Base-by-base conservation (phyloP, 2,113 vertebrate species). In the Lipophrys pholis region DNA sequence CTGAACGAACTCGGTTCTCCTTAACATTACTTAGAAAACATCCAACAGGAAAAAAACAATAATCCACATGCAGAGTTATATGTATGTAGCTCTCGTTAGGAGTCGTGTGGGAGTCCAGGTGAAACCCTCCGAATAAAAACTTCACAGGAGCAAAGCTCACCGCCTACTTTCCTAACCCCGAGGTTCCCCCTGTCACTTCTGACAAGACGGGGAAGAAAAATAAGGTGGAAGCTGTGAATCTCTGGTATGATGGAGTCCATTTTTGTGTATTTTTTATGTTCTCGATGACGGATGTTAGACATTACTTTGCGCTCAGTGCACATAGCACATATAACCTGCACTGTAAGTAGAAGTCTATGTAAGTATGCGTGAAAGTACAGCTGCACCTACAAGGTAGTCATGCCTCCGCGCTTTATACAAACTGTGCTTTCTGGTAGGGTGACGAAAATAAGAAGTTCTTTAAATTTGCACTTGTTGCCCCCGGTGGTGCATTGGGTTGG, bases 41-140 rank as follows among this genome's bases (percentile, higher is more conserved):
- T 30, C 21, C 21, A 30, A 4, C 21, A n/a, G n/a, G n/a, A 30
- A 30, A 30, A 30, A 2, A 30, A 30, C 21, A 30, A 30, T 30
- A 30, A 30, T 30, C 21, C 21, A 30, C 21, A 30, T 30, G 21
- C 21, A 30, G 2, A 30, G 21, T 30, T 30, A 30, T 30, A 30
- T 30, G 21, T 30, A 30, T 30, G 21, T 30, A 30, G 4, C 21
- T 2, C 21, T 30, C 21, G 21, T 30, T 30, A 30, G 21, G 21
- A 30, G 21, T 51, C 62, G 38, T 39, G 66, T 71, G 53, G 46
- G 54, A 59, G 40, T 67, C 54, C 17, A 53, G 64, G 41, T 38
- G 5, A 30, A 73, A 55, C 56, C 10, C 43, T 49, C 17, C 54
- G 36, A 14, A 38, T 45, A 52, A 62, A 69, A 60, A 55, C 42